These are phyloP conservation scores for Catocala nupta DNA, from an alignment of 2,888 invertebrate species.

Conservation along the genomic window DNA sequence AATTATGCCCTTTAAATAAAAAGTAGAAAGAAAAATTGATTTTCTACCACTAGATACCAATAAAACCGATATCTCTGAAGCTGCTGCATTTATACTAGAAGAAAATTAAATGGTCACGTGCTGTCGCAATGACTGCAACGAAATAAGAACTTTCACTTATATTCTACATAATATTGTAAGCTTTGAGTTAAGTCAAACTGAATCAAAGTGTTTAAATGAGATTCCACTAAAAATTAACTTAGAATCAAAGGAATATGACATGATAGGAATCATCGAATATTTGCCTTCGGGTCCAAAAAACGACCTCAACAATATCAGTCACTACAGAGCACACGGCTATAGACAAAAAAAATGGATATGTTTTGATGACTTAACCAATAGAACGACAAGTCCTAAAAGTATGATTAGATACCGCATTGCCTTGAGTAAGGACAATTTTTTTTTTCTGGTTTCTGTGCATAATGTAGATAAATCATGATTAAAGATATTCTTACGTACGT, in stretches of 20 bases:
- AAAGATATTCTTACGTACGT: too few relatives aligned
- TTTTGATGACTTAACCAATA: too few relatives aligned
- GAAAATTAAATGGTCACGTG: conserved; percentile 10
- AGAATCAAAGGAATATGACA: conserved; percentile 15
- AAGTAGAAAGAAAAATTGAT: conserved; percentile 15
- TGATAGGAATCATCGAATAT: conserved; percentile 15
- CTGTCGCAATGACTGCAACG: conserved; percentile 12
- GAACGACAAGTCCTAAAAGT: too few relatives aligned
- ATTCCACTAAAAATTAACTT: conserved; percentile 12
- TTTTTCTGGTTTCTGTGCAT: too few relatives aligned
- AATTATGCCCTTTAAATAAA: conserved; percentile 14
- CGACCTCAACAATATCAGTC: conserved; percentile 14
- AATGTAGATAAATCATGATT: too few relatives aligned
- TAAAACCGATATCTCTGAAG: conserved; percentile 7
- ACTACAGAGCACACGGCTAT: conserved; percentile 14
- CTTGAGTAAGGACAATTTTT: too few relatives aligned
- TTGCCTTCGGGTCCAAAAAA: conserved; percentile 18
- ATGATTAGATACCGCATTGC: too few relatives aligned
- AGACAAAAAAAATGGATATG: conserved; percentile 7
- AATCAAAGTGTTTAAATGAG: conserved; percentile 15
- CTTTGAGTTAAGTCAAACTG: conserved; percentile 16
- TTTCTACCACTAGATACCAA: conserved; percentile 8
- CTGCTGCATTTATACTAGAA: conserved; percentile 5
- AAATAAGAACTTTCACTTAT: conserved; percentile 13
- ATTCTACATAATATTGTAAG: conserved; percentile 10